These are phyloP conservation scores for Heteromyza rotundicornis DNA, from an alignment of 2,888 invertebrate genomes.

Conservation along the genomic window DNA sequence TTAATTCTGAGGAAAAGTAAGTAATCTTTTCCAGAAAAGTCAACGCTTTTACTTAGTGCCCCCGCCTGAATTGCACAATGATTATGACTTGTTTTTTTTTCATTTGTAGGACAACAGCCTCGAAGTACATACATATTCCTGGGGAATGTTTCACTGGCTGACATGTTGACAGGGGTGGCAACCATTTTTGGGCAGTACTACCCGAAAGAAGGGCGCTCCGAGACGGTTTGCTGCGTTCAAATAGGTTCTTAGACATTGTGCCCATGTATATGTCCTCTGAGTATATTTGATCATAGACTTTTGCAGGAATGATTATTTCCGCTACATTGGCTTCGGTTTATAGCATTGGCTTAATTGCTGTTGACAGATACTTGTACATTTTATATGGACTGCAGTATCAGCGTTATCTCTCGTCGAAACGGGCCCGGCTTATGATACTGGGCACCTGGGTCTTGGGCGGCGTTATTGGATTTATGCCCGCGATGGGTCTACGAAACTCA, in stretches of 20 bases:
- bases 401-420: conserved; percentile 67
- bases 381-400: conserved; percentile 71
- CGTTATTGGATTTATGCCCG: conserved; percentile 68
- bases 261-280: conserved; percentile 12
- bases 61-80: too few species aligned
- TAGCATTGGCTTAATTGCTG: conserved; percentile 69
- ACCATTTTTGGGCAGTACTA: conserved; percentile 66
- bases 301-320: conserved; percentile 69
- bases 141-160: conserved; percentile 72
- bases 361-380: conserved; percentile 72
- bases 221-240: conserved; percentile 60
- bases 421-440: conserved; percentile 66
- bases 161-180: conserved; percentile 69
- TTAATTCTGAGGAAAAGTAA: conserved; percentile 70
- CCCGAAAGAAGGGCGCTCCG: conserved; percentile 57
- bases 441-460: conserved; percentile 68
- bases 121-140: conserved; percentile 71
- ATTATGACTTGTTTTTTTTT: too few species aligned
- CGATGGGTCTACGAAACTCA: conserved; percentile 67
- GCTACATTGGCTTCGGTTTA: conserved; percentile 71
- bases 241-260: conserved; percentile 60
- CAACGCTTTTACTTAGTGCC: too few species aligned
- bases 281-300: too few species aligned
- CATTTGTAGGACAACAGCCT: conserved; percentile 66
- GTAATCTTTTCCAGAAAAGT: too few species aligned